phyloP scores from a whole-genome alignment of 2,888 invertebrate species.

The Ellobium chinense region DNA sequence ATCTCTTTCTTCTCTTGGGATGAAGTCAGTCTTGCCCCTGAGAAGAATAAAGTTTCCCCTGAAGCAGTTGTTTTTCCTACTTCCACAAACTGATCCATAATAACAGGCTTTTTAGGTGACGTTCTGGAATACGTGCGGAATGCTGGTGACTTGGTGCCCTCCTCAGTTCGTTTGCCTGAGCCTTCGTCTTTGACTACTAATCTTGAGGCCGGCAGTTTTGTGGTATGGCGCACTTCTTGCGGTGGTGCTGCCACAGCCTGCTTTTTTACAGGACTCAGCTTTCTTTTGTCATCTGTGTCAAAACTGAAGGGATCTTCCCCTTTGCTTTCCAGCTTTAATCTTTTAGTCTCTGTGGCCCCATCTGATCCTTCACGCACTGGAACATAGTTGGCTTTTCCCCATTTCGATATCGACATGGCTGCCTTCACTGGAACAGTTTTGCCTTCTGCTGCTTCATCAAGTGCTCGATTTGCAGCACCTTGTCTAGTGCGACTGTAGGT shows the following conservation, averaged over 20 bases:
- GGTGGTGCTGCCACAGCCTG: constrained; percentile 39
- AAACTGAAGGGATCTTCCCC: constrained; percentile 71
- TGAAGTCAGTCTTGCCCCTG: not conserved
- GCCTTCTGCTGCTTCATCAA: constrained; percentile 65
- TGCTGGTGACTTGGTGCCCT: constrained; percentile 7
- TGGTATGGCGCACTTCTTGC: constrained; percentile 10
- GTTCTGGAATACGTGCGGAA: constrained; percentile 20
- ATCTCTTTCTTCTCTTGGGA: not conserved
- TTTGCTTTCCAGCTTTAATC: constrained; percentile 43
- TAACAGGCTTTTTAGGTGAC: constrained; percentile 14
- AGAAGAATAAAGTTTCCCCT: constrained; percentile 1
- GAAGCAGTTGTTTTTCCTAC: constrained; percentile 40
- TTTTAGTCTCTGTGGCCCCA: constrained; percentile 37
- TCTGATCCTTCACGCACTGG: constrained; percentile 57
- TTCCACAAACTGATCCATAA: constrained; percentile 46
- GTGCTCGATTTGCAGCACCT: constrained; percentile 61
- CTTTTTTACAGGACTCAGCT: constrained; percentile 52
- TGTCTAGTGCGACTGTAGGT: constrained; percentile 66
- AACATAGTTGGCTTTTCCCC: constrained; percentile 72
- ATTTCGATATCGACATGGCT: constrained; percentile 63
- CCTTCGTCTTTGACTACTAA: constrained; percentile 38
- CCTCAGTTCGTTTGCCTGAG: not conserved
- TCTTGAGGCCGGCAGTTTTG: constrained; percentile 50
- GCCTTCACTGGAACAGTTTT: constrained; percentile 53
- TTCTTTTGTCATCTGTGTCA: constrained; percentile 65